Conservation (phyloP, 2,797 vertebrate species). For the Molossus alvarezi region DNA sequence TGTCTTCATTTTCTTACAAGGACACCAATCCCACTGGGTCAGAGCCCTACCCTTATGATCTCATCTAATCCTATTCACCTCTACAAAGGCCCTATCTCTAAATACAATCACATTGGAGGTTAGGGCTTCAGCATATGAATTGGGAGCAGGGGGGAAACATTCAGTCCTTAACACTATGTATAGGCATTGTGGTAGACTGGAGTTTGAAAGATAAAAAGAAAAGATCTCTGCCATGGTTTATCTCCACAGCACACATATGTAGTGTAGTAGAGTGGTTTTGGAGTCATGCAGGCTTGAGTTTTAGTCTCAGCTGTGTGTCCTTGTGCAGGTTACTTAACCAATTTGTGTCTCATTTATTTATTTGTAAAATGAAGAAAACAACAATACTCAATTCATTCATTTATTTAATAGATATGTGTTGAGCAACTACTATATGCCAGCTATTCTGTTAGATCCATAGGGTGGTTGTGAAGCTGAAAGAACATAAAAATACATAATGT, state of each 20-base stretch:
- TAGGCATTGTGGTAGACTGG: not conserved
- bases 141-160: not conserved
- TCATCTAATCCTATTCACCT: not conserved
- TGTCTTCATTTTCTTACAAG: not conserved
- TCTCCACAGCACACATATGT: not conserved
- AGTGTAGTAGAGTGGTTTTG: not conserved
- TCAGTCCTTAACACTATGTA: not conserved
- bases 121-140: not conserved
- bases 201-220: conserved; percentile 1
- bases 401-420: conserved; percentile 55
- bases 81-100: not conserved
- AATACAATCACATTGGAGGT: not conserved
- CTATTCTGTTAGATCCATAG: not conserved
- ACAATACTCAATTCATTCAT: conserved; percentile 7
- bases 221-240: not conserved
- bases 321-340: conserved; percentile 5
- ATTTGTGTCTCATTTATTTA: conserved; percentile 9
- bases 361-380: conserved; percentile 55
- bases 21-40: not conserved
- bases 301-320: conserved; percentile 10
- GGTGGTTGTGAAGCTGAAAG: conserved; percentile 29
- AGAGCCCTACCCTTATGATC: not conserved
- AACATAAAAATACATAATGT: conserved; percentile 2
- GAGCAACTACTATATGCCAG: not conserved
- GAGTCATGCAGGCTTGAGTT: not conserved